Evolutionary conservation across 2,797 vertebrate genomes (phyloP), one percentile per base, ranked within the genome.

Genomic region (Tiaroga cobitis): DNA sequence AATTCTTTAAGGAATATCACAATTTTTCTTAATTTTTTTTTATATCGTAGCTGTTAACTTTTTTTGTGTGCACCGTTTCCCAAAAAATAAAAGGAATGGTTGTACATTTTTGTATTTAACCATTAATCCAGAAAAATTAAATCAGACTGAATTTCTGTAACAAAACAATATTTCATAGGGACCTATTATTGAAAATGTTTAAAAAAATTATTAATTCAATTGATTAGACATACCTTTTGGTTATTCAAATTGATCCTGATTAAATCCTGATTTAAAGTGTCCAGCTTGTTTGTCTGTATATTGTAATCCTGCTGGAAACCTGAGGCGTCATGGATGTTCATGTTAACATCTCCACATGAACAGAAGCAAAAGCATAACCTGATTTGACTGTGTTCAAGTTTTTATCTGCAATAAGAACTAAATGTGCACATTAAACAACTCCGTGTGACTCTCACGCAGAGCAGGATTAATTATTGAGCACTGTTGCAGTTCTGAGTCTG

Each of bases 391-490:
- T 49, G 7, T 75, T 21, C 2, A 21, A 21, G 72, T 51, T 72
- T 81, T 32, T 61, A 76, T 61, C 54, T 68, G 19, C 10, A 68
- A 56, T 32, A 26, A 46, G 34, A 61, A 37, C 26, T 32, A 65
- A 72, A 81, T 18, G 4, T 76, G 46, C 46, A 26, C 16, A 8
- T 51, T n/a, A 26, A 21, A 15, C 8, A 26, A 29, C 75, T 51
- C 0, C 0, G 69, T 7, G 43, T 26, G 43, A 56, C 75, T 8
- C 16, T 65, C 29, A 6, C 34, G 49, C 18, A 43, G 39, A 26
- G n/a, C 77, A 39, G 54, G 39, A 43, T 87, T 4, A 34, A 63
- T 85, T 69, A 72, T 82, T 85, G 41, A 82, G 29, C 8, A 24
- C 43, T 26, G 39, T 63, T 81, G 39, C n/a, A 34, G 34, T 26